Evolutionary conservation across 2,888 invertebrate genomes (phyloP).

Genomic region (Eueremaeus valkanovi): DNA sequence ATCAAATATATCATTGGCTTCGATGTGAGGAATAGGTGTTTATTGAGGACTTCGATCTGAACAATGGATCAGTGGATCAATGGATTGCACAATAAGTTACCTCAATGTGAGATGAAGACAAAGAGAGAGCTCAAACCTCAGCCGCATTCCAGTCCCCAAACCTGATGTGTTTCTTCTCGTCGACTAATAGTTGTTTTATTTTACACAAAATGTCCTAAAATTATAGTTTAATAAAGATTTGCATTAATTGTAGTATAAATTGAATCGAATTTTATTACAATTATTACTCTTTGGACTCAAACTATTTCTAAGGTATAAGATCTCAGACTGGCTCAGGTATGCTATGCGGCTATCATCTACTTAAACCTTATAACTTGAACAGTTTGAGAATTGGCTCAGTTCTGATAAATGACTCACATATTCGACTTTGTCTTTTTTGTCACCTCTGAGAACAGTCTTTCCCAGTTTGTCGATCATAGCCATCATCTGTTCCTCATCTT

Average conservation of each 20-base stretch:
- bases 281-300: no score
- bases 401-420: constrained; percentile 69
- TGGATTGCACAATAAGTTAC: constrained; percentile 40
- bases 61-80: no score
- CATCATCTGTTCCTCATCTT: constrained; percentile 84
- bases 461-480: constrained; percentile 81
- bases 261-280: no score
- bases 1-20: constrained; percentile 96
- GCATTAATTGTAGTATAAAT: neutral
- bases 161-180: constrained; percentile 87
- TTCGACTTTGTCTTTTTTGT: constrained; percentile 94
- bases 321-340: no score
- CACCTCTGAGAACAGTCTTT: constrained; percentile 70
- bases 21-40: constrained; percentile 90
- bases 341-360: no score
- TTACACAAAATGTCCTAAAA: constrained; percentile 78
- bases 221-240: neutral
- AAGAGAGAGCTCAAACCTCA: constrained; percentile 62
- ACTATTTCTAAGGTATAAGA: no score
- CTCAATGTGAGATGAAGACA: neutral
- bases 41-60: constrained; percentile 93
- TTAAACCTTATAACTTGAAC: no score
- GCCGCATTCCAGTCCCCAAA: constrained; percentile 88
- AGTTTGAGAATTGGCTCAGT: no score
- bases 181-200: constrained; percentile 74